phyloP scores from a whole-genome alignment of 2,113 vertebrate species.

The Chauna torquata region DNA sequence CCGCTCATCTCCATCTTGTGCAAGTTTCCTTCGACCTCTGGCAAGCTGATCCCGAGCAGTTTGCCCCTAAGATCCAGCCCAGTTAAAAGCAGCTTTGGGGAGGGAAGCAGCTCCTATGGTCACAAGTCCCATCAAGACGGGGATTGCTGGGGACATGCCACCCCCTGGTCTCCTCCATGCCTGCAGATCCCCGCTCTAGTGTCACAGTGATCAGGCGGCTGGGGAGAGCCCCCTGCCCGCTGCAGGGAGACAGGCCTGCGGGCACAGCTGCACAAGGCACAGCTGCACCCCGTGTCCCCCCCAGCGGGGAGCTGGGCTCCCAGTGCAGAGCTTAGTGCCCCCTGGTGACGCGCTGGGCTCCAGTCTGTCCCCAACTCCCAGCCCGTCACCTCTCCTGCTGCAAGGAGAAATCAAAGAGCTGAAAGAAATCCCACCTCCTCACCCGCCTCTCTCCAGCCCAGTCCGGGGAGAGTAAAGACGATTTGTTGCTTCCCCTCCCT shows the following conservation, averaged over 20 bases:
- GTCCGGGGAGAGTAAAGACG: not conserved
- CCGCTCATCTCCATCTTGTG: accelerated
- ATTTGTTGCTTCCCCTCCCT: not conserved
- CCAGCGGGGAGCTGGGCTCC: not conserved
- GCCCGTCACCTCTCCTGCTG: not conserved
- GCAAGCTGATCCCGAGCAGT: not conserved
- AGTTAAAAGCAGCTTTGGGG: not conserved
- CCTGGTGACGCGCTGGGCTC: not conserved
- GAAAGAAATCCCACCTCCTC: not conserved
- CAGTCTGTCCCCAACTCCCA: not conserved
- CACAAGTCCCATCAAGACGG: accelerated
- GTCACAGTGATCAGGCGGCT: conserved; percentile 52
- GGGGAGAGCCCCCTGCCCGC: accelerated
- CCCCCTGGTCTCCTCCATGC: not conserved
- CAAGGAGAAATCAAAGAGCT: not conserved
- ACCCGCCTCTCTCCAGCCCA: not conserved
- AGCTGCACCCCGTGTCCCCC: not conserved
- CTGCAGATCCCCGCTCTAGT: conserved; percentile 27
- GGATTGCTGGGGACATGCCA: not conserved
- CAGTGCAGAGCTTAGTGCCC: not conserved
- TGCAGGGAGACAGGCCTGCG: not conserved
- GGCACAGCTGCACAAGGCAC: conserved; percentile 10
- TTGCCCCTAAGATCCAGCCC: not conserved
- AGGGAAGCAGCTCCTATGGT: not conserved
- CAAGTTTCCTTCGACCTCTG: not conserved